phyloP scores from a whole-genome alignment of 2,888 invertebrate species.

The Plemyria rubiginata region DNA sequence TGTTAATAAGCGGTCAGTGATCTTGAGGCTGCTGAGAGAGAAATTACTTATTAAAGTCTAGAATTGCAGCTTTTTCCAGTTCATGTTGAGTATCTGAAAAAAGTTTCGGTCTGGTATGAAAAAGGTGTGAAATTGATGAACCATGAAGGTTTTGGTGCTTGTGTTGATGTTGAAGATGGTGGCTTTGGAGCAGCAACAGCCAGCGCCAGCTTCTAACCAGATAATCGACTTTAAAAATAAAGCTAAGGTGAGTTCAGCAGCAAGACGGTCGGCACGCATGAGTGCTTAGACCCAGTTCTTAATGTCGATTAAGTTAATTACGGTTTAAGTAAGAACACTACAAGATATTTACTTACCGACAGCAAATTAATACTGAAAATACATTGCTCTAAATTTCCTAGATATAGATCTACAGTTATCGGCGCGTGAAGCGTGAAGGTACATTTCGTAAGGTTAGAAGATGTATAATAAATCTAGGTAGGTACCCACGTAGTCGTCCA shows the following conservation, averaged over 20 bases:
- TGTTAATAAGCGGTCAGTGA: conserved; percentile 1
- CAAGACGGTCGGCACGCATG: too few species aligned
- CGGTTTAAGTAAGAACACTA: too few species aligned
- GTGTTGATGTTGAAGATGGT: conserved; percentile 29
- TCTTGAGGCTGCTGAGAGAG: neutral
- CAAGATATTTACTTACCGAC: too few species aligned
- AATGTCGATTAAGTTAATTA: too few species aligned
- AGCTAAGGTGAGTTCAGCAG: conserved; percentile 51
- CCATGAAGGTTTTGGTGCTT: conserved; percentile 27
- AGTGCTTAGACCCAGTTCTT: too few species aligned
- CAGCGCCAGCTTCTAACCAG: conserved; percentile 59
- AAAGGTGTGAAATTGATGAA: neutral
- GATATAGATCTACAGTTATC: neutral
- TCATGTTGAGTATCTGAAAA: neutral
- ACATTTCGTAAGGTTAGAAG: neutral
- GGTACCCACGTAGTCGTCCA: neutral
- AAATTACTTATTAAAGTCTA: neutral
- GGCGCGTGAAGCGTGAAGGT: conserved; percentile 2
- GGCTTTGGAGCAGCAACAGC: conserved; percentile 38
- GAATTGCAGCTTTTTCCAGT: neutral
- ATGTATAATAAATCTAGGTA: neutral
- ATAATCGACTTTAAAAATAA: conserved; percentile 59
- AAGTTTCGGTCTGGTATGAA: neutral
- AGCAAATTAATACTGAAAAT: too few species aligned
- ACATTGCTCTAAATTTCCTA: too few species aligned